A percentile compares a stretch with the other conserved stretches of the same genome.
These are phyloP conservation scores for Sebastes miniatus DNA, from an alignment of 2,797 vertebrate species.

Conservation along the genomic window DNA sequence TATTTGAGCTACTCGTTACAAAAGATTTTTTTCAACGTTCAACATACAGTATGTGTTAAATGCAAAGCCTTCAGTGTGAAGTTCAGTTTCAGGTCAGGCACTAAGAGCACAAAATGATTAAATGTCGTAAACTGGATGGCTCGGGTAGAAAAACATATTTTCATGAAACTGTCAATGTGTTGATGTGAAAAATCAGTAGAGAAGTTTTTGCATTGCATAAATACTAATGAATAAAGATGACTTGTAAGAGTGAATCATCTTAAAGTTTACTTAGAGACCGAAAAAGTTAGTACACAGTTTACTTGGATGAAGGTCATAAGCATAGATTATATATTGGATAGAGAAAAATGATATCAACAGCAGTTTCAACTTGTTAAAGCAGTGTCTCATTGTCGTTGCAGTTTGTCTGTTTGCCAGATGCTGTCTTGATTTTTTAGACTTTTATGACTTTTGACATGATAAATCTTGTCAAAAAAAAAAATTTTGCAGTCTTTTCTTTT, in stretches of 20 bases:
- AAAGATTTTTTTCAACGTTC: neutral
- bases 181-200: neutral
- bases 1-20: neutral
- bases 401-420: neutral
- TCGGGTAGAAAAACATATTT: neutral
- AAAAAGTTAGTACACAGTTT: neutral
- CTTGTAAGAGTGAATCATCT: constrained; percentile 2
- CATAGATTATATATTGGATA: neutral
- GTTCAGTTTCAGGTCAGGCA: constrained; percentile 10
- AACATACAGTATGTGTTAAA: neutral
- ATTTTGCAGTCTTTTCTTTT: neutral
- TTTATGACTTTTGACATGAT: neutral
- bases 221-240: constrained; percentile 19
- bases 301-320: neutral
- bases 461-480: too few species aligned
- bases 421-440: neutral
- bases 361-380: neutral
- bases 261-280: neutral
- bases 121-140: neutral
- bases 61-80: constrained; percentile 4
- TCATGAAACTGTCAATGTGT: neutral
- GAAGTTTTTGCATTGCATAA: constrained; percentile 8
- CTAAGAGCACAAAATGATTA: neutral
- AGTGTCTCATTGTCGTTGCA: neutral
- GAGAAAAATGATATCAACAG: neutral